Conservation (phyloP, 2,888 invertebrate genomes). For the Petrolisthes cinctipes region DNA sequence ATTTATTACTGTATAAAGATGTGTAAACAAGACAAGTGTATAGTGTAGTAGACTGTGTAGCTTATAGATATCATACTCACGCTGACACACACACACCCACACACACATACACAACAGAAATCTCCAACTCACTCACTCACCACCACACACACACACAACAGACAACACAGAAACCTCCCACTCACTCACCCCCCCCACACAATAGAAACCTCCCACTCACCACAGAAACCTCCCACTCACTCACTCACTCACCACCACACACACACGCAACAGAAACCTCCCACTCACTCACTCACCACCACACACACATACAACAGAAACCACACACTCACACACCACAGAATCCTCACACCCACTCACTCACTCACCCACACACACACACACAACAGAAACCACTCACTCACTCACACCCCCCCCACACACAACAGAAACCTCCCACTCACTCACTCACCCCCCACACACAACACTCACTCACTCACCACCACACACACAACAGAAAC, state of each 20-base stretch:
- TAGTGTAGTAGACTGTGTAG: slow-evolving; percentile 57
- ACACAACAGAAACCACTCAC: not conserved
- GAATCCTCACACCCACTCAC: not conserved
- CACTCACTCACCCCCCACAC: slow-evolving; percentile 16
- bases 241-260: not conserved
- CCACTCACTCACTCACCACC: not conserved
- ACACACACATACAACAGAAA: slow-evolving; percentile 27
- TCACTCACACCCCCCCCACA: not conserved
- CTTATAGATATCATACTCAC: slow-evolving; percentile 53
- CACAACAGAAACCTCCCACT: not conserved
- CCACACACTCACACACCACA: no score
- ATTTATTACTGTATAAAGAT: slow-evolving; percentile 62
- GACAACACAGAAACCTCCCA: no score
- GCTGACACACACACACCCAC: slow-evolving; percentile 32
- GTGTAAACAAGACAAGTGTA: slow-evolving; percentile 58
- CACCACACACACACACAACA: not conserved
- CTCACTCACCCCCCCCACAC: no score
- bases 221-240: not conserved
- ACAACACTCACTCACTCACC: slow-evolving; percentile 4
- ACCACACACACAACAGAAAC: not conserved
- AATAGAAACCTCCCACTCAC: no score
- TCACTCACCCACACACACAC: slow-evolving; percentile 24
- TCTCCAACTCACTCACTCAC: no score
- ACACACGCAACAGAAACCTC: no score
- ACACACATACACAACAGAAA: no score